Conservation (phyloP, 2,113 vertebrate genomes). For the Rhagologus leucostigma region DNA sequence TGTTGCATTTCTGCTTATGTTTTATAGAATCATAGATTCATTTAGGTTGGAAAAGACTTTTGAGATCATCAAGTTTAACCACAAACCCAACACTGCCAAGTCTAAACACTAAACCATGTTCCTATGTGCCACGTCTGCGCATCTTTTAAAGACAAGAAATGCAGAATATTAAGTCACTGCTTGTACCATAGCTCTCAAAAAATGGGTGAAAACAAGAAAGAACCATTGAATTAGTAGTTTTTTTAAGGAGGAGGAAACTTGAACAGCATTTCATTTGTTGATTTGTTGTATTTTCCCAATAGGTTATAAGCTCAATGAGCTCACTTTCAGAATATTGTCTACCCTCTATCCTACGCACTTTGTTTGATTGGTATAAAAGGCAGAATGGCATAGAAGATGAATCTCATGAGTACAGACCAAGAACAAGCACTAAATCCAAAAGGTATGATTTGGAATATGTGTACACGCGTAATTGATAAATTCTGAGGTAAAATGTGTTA, state of each 20-base stretch:
- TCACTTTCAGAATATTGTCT: constrained; percentile 97
- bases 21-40: background rate
- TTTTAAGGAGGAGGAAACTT: background rate
- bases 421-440: constrained; percentile 97
- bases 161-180: background rate
- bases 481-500: background rate
- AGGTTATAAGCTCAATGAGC: constrained; percentile 98
- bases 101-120: background rate
- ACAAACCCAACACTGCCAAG: background rate
- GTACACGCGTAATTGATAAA: background rate
- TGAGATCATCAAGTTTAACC: background rate
- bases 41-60: background rate
- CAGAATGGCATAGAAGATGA: constrained; percentile 98
- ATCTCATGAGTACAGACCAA: constrained; percentile 94
- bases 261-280: background rate
- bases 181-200: background rate
- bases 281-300: background rate
- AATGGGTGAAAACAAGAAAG: background rate
- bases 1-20: background rate
- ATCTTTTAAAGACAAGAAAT: background rate
- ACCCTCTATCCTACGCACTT: constrained; percentile 92
- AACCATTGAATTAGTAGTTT: background rate
- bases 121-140: rapidly evolving
- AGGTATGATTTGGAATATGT: constrained; percentile 73
- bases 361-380: constrained; percentile 98